These are phyloP conservation scores for Thunnus maccoyii DNA, from an alignment of 2,113 vertebrate species.

Conservation along the genomic window DNA sequence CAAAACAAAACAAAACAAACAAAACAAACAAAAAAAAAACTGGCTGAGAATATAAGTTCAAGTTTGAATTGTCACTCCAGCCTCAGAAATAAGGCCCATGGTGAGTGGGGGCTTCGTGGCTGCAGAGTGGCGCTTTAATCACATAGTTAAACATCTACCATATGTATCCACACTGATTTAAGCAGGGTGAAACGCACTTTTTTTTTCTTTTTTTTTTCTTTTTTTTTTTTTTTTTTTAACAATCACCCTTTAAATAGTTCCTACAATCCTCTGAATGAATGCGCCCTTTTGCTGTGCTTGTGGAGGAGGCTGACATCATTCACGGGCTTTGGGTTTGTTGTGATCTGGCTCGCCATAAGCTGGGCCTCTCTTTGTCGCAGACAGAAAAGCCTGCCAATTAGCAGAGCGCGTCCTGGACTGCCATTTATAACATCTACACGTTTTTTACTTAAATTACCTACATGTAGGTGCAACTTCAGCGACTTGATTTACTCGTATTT, in stretches of 20 bases:
- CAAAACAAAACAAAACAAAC: constrained; percentile 43
- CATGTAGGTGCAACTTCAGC: constrained; percentile 77
- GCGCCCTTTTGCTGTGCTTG: constrained; percentile 62
- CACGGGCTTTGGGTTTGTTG: constrained; percentile 76
- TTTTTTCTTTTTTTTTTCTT: constrained; percentile 20
- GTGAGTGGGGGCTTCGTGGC: constrained; percentile 39
- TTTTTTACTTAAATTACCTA: constrained; percentile 61
- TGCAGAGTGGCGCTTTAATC: constrained; percentile 41
- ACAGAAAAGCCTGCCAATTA: constrained; percentile 76
- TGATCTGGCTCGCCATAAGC: constrained; percentile 73
- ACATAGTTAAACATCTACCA: constrained; percentile 52
- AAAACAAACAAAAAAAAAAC: neutral
- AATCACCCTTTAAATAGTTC: constrained; percentile 64
- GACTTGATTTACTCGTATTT: constrained; percentile 24
- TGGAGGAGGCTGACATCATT: constrained; percentile 71
- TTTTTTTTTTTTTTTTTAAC: constrained; percentile 40
- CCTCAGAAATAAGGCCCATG: constrained; percentile 47
- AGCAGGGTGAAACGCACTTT: constrained; percentile 41
- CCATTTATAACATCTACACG: constrained; percentile 58
- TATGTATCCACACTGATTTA: constrained; percentile 47
- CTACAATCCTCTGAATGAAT: constrained; percentile 65
- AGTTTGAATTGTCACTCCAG: constrained; percentile 61
- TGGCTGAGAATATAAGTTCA: constrained; percentile 60
- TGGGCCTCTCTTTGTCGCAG: constrained; percentile 71
- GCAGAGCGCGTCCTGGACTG: constrained; percentile 67